These are phyloP conservation scores for Apoderus coryli DNA, from an alignment of 2,888 invertebrate species.

Conservation along the genomic window DNA sequence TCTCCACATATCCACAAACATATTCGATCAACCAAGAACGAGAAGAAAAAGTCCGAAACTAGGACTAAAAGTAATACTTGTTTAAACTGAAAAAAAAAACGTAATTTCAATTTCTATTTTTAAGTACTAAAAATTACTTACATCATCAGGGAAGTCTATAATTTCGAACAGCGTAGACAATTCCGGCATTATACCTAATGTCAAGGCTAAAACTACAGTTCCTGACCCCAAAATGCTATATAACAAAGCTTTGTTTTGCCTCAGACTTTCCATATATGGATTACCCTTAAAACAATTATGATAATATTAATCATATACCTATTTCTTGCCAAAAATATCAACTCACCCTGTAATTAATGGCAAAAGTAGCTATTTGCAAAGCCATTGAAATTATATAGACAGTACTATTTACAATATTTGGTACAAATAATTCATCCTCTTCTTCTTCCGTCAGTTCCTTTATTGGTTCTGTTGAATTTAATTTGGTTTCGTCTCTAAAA, in stretches of 20 bases:
- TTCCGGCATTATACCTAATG: constrained; percentile 73
- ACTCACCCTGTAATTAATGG: constrained; percentile 91
- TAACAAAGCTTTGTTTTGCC: constrained; percentile 80
- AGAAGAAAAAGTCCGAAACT: constrained; percentile 70
- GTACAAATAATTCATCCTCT: constrained; percentile 74
- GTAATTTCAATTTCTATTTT: neutral
- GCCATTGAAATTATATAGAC: constrained; percentile 98
- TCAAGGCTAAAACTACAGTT: constrained; percentile 66
- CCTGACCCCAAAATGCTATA: constrained; percentile 81
- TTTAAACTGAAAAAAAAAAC: constrained; percentile 62
- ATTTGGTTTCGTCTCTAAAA: constrained; percentile 43
- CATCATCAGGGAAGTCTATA: constrained; percentile 82
- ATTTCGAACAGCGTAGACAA: constrained; percentile 86
- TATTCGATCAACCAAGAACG: constrained; percentile 70
- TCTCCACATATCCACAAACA: constrained; percentile 81
- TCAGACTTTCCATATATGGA: constrained; percentile 96
- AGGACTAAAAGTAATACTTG: constrained; percentile 69
- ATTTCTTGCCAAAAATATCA: too few species aligned
- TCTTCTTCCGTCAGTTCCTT: constrained; percentile 38
- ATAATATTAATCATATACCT: too few species aligned
- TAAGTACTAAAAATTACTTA: constrained; percentile 37
- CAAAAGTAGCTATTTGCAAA: constrained; percentile 94
- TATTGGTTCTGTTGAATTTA: constrained; percentile 35
- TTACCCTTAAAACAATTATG: constrained; percentile 65
- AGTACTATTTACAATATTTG: constrained; percentile 91